A percentile compares a stretch with the other conserved stretches of the same genome.
phyloP scores from a whole-genome alignment of 92 coral and sea anemone species.

The Actinostola sp. region DNA sequence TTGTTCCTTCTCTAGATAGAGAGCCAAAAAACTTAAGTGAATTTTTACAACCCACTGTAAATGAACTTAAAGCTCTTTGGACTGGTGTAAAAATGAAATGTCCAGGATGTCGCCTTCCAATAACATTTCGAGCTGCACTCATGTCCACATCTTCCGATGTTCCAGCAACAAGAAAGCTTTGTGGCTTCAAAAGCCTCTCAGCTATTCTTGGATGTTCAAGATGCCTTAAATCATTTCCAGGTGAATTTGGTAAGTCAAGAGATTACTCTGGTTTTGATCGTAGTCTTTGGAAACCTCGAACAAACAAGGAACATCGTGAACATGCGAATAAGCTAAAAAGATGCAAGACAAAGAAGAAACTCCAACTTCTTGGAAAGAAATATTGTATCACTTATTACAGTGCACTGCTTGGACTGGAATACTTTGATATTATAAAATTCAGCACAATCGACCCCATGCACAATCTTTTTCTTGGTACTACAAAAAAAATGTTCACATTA shows the following conservation, averaged over 20 bases:
- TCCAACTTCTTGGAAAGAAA: too few relatives aligned
- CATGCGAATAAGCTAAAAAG: conserved; percentile 33
- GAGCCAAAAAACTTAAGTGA: conserved; percentile 54
- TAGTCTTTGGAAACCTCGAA: conserved; percentile 40
- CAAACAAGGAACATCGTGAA: conserved; percentile 48
- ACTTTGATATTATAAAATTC: too few relatives aligned
- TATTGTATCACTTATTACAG: too few relatives aligned
- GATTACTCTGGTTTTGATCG: conserved; percentile 64
- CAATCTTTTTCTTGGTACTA: too few relatives aligned
- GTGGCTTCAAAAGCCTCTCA: conserved; percentile 63
- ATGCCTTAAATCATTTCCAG: conserved; percentile 55
- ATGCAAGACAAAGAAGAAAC: too few relatives aligned
- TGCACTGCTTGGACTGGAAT: too few relatives aligned
- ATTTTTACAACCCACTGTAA: conserved; percentile 47
- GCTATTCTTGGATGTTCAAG: conserved; percentile 59
- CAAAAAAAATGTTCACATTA: too few relatives aligned
- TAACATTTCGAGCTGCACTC: conserved; percentile 63
- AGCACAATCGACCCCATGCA: too few relatives aligned
- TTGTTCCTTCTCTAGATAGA: conserved; percentile 48
- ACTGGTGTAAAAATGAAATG: conserved; percentile 33
- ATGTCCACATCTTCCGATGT: conserved; percentile 54
- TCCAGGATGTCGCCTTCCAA: conserved; percentile 26
- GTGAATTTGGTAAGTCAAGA: conserved; percentile 50
- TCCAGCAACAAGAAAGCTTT: conserved; percentile 62
- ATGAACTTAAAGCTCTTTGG: conserved; percentile 55